These are phyloP conservation scores for Acleris emargana DNA, from an alignment of 2,888 invertebrate genomes.

Conservation along the genomic window DNA sequence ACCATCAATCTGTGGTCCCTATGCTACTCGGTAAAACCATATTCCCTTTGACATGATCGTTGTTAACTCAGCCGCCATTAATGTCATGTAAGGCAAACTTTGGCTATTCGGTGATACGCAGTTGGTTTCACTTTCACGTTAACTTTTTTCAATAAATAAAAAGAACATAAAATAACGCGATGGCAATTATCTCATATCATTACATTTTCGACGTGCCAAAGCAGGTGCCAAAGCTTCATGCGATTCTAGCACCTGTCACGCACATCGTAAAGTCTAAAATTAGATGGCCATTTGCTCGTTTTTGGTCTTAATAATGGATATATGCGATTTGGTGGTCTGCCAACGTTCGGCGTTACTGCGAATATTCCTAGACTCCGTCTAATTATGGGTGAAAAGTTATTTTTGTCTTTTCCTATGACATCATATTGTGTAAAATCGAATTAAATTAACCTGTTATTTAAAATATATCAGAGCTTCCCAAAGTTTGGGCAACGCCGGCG, in stretches of 20 bases:
- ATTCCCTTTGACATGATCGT: too few relatives aligned
- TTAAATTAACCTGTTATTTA: too few relatives aligned
- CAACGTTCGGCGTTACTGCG: conserved; percentile 13
- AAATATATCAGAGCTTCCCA: too few relatives aligned
- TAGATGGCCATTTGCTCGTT: conserved; percentile 12
- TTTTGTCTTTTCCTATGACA: background rate
- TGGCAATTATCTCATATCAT: background rate
- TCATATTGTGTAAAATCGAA: background rate
- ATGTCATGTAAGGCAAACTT: too few relatives aligned
- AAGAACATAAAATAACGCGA: too few relatives aligned
- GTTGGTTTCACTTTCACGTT: too few relatives aligned
- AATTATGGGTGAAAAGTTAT: background rate
- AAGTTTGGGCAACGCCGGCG: too few relatives aligned
- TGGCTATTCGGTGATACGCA: too few relatives aligned
- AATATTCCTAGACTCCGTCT: background rate
- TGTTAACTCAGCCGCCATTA: too few relatives aligned
- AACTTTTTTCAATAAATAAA: background rate
- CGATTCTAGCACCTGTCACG: conserved; percentile 19
- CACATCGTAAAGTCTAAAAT: conserved; percentile 27
- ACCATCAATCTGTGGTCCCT: too few relatives aligned
- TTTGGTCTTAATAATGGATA: conserved; percentile 13
- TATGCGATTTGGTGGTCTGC: conserved; percentile 21
- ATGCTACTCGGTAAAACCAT: too few relatives aligned
- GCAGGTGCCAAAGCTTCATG: conserved; percentile 12
- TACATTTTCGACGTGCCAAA: background rate